Evolutionary conservation across 1,140 invertebrate species (phyloP).

Genomic region (Drosophila seguyi): DNA sequence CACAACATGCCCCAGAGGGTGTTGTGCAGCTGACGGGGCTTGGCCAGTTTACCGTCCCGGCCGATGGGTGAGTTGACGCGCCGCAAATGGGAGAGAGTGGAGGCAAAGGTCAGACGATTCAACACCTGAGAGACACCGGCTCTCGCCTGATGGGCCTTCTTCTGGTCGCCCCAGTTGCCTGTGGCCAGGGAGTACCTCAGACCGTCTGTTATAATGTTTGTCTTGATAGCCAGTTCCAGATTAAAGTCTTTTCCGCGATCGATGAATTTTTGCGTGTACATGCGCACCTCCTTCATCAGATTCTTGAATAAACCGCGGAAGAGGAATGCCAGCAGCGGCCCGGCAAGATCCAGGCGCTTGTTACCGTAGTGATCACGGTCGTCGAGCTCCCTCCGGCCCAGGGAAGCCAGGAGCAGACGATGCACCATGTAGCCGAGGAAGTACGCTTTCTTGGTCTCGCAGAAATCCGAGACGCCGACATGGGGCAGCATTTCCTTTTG

Average conservation of each 20-base stretch:
- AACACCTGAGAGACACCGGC: slow-evolving; percentile 97
- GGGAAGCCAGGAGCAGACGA: slow-evolving; percentile 94
- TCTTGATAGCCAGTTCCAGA: slow-evolving; percentile 98
- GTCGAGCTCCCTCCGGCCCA: slow-evolving; percentile 98
- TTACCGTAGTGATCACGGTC: slow-evolving; percentile 99
- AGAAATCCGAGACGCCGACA: slow-evolving; percentile 99
- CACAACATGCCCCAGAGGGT: slow-evolving; percentile 99
- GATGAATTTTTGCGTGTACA: slow-evolving; percentile 99
- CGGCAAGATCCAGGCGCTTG: slow-evolving; percentile 98
- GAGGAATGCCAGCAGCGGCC: slow-evolving; percentile 97
- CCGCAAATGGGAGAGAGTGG: slow-evolving; percentile 98
- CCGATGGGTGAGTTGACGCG: slow-evolving; percentile 99
- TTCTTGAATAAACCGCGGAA: slow-evolving; percentile 98
- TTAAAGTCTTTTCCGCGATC: slow-evolving; percentile 99
- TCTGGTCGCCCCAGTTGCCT: slow-evolving; percentile 99
- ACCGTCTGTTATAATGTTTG: slow-evolving; percentile 99
- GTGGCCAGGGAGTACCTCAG: slow-evolving; percentile 98
- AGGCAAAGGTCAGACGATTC: slow-evolving; percentile 98
- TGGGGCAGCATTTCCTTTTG: slow-evolving; percentile 99
- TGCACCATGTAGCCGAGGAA: slow-evolving; percentile 99
- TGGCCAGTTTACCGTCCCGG: slow-evolving; percentile 98
- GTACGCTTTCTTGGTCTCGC: slow-evolving; percentile 99
- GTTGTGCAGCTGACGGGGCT: slow-evolving; percentile 99
- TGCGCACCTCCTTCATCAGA: slow-evolving; percentile 96
- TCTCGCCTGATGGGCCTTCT: slow-evolving; percentile 99